Conservation (phyloP, 2,888 invertebrate genomes). For the Nemotelus nigrinus region DNA sequence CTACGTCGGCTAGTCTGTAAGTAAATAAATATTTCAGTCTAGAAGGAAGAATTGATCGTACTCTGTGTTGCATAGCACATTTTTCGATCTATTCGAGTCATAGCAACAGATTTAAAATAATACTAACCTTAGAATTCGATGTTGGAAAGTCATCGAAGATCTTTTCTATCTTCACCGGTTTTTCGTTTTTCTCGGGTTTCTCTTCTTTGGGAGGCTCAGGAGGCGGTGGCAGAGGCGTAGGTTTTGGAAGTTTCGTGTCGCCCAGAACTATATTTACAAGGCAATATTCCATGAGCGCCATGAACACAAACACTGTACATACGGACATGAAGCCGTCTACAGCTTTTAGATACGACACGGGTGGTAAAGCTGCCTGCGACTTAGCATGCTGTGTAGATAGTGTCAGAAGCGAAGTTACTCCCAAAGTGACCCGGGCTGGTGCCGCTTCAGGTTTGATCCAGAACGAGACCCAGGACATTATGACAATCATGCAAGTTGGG, state of each 20-base stretch:
- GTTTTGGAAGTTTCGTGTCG: conserved; percentile 64
- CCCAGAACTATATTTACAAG: conserved; percentile 77
- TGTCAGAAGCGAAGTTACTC: conserved; percentile 86
- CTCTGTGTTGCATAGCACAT: neutral
- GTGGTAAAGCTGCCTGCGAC: conserved; percentile 87
- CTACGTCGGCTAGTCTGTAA: conserved; percentile 49
- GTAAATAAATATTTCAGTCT: neutral
- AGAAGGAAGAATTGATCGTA: neutral
- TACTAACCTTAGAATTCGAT: conserved; percentile 45
- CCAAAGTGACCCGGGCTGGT: conserved; percentile 88
- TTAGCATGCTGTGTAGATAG: conserved; percentile 92
- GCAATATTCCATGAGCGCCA: conserved; percentile 89
- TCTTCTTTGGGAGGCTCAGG: conserved; percentile 48
- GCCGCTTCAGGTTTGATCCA: conserved; percentile 95
- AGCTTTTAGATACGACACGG: conserved; percentile 92
- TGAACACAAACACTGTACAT: conserved; percentile 90
- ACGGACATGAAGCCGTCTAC: conserved; percentile 95
- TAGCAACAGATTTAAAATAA: neutral
- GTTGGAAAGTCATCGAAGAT: conserved; percentile 60
- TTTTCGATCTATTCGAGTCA: neutral
- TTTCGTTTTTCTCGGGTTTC: conserved; percentile 53
- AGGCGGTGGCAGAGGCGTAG: conserved; percentile 61
- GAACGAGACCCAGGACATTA: conserved; percentile 96
- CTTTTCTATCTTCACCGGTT: conserved; percentile 63
- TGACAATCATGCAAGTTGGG: conserved; percentile 89